Base-by-base conservation (phyloP, 2,888 invertebrate species). In the Dysmachus trigonus region DNA sequence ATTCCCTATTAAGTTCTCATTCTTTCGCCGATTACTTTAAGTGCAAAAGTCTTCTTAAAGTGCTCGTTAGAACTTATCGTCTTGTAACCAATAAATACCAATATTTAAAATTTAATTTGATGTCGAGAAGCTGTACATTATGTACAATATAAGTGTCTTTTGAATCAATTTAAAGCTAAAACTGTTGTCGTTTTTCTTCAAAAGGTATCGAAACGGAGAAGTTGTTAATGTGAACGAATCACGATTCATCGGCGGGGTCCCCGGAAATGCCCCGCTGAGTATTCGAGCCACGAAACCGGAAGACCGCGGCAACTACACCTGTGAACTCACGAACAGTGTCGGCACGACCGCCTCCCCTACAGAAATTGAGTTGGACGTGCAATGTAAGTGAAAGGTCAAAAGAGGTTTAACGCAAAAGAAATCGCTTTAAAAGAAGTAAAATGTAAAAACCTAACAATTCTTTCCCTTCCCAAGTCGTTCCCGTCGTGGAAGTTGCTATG, bases 241-340 rank as follows among this genome's bases (percentile, higher is more conserved):
- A 71, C 96, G 95, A 91, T 97, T 95, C 92, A 94, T 95, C 88
- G 97, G 96, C 1, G 97, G 97, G 2, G 95, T 94, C 76, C 93
- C 94, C 0, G 95, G 95, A 87, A 95, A 96, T 90, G 96, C 96
- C 6, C 94, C 96, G 0, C 93, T 98, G 74, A 94, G 95, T 87
- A 96, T 98, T 88, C 94, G 94, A 89, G 95, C 96, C 89, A 95
- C 97, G 0, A 94, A 94, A 1, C 94, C 96, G 10, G 93, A 93
- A 0, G 98, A 98, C 91, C 95, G 96, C 92, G 98, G 98, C 82
- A 95, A 95, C 89, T 98, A 98, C 92, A 94, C 95, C 33, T 98
- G 98, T 90, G 93, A 95, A 87, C 94, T 98, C 76, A 94, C 94
- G 88, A 98, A 98, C 91, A 94, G 94, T 35, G 96, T 97, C 35